phyloP scores from a whole-genome alignment of 1,140 invertebrate species.

The Meteorus sp. region DNA sequence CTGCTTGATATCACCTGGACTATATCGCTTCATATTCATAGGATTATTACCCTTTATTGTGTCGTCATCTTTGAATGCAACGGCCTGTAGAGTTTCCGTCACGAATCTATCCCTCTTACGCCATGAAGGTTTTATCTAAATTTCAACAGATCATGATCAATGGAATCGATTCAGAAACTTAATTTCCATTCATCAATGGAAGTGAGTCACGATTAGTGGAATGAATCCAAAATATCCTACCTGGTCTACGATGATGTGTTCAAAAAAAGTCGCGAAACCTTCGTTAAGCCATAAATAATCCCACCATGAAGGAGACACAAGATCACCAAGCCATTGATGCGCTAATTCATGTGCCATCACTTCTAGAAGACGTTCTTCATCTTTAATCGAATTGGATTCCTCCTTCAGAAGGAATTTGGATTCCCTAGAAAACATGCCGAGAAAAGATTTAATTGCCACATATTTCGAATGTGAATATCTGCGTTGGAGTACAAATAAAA shows the following conservation, averaged over 20 bases:
- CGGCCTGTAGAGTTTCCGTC: no score
- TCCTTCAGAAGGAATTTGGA: constrained; percentile 61
- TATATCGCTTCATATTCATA: constrained; percentile 65
- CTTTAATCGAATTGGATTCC: constrained; percentile 58
- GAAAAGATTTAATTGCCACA: not conserved
- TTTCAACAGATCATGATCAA: no score
- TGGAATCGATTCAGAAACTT: constrained; percentile 36
- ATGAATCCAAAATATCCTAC: constrained; percentile 29
- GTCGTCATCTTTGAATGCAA: no score
- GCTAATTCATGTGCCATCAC: constrained; percentile 68
- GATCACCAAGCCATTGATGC: constrained; percentile 67
- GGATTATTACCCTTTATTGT: constrained; percentile 71
- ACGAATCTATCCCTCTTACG: no score
- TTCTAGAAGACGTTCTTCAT: constrained; percentile 32
- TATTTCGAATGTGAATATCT: not conserved
- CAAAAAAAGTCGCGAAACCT: constrained; percentile 70
- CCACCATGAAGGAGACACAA: constrained; percentile 69
- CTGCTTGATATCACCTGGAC: constrained; percentile 71
- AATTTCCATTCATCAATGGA: not conserved
- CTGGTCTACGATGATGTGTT: constrained; percentile 68
- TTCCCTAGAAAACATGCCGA: no score
- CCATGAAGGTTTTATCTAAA: no score
- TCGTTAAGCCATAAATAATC: constrained; percentile 71
- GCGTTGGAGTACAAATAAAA: not conserved
- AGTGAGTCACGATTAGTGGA: not conserved